Evolutionary conservation across 2,113 vertebrate species (phyloP).

Genomic region (Narcine bancroftii): DNA sequence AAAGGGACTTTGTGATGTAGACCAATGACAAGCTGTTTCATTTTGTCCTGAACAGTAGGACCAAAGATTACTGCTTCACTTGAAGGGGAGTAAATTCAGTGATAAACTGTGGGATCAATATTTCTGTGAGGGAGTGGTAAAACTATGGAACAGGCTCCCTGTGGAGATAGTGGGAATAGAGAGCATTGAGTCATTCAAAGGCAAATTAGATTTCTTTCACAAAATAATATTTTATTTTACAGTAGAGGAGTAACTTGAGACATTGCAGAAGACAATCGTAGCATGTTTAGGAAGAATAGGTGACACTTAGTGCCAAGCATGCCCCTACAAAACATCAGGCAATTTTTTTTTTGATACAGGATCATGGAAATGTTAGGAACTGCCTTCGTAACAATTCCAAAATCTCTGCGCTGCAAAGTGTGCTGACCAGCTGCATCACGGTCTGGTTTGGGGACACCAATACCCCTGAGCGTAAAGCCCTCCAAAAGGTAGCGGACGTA

Average conservation of each 20-base stretch:
- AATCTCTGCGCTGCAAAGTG: too few relatives aligned
- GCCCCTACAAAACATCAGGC: not conserved
- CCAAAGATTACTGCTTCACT: not conserved
- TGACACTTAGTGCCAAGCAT: not conserved
- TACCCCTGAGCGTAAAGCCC: too few relatives aligned
- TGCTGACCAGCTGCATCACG: too few relatives aligned
- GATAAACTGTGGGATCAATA: not conserved
- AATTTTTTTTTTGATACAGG: not conserved
- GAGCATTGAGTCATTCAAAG: not conserved
- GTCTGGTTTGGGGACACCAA: too few relatives aligned
- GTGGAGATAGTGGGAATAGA: not conserved
- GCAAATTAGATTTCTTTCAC: constrained; percentile 12
- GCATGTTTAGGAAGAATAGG: not conserved
- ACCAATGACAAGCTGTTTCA: too few relatives aligned
- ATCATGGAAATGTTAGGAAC: not conserved
- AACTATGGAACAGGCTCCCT: not conserved
- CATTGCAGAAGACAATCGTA: not conserved
- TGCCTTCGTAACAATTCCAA: not conserved
- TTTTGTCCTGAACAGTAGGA: too few relatives aligned
- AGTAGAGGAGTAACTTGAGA: too few relatives aligned
- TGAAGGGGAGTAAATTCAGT: not conserved
- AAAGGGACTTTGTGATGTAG: not conserved
- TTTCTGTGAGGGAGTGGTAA: constrained; percentile 6
- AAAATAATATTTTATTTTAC: not conserved
- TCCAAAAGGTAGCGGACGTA: too few relatives aligned